A percentile compares a stretch with the other conserved stretches of the same genome.
Evolutionary conservation across 2,888 invertebrate species (phyloP).

Genomic region (Psylliodes chrysocephalus): DNA sequence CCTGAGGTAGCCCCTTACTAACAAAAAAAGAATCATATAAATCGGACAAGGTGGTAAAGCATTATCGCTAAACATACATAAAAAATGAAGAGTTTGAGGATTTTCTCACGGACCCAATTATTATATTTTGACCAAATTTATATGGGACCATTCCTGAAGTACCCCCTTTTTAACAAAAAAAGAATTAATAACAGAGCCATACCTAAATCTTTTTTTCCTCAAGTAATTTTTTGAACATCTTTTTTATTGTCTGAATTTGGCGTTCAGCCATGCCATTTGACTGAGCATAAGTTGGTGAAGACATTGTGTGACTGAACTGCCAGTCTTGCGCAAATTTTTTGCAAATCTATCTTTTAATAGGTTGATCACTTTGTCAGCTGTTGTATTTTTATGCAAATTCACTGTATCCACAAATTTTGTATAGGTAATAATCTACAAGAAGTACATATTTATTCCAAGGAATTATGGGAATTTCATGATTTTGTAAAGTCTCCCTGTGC

Average conservation of each 20-base stretch:
- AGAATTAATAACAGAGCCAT: neutral
- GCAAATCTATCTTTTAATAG: neutral
- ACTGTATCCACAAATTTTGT: neutral
- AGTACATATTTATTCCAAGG: slow-evolving; percentile 28
- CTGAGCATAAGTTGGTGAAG: slow-evolving; percentile 25
- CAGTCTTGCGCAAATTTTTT: neutral
- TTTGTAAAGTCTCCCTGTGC: slow-evolving; percentile 32
- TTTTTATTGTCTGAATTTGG: slow-evolving; percentile 17
- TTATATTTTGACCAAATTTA: no score
- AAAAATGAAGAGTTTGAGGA: no score
- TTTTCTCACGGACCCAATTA: no score
- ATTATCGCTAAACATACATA: no score
- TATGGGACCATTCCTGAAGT: no score
- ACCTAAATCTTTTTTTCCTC: neutral
- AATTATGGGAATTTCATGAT: slow-evolving; percentile 30
- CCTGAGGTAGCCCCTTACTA: no score
- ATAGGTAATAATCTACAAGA: neutral
- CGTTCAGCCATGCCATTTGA: slow-evolving; percentile 32
- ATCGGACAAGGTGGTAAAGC: no score
- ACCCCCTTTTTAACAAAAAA: no score
- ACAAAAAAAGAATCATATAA: no score
- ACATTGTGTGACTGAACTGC: slow-evolving; percentile 5
- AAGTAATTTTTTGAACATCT: slow-evolving; percentile 5
- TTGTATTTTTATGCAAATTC: neutral
- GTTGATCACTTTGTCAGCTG: neutral